A percentile compares a stretch with the other conserved stretches of the same genome.
Evolutionary conservation across 2,113 vertebrate species (phyloP).

Genomic region (Saguinus midas): DNA sequence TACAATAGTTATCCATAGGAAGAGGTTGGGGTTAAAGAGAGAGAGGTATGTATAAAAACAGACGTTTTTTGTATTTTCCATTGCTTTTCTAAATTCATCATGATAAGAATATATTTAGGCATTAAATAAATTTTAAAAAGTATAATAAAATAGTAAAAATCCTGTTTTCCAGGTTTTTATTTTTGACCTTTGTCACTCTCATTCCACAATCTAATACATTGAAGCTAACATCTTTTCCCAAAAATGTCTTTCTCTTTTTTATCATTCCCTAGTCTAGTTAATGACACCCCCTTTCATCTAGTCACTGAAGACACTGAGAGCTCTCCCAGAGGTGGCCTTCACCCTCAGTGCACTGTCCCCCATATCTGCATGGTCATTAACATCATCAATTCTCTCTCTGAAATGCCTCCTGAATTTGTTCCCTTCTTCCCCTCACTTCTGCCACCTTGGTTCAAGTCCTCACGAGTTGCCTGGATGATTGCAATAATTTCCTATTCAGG

Average conservation of each 20-base stretch:
- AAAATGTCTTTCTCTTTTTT: neutral
- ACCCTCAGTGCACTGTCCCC: neutral
- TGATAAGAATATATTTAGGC: neutral
- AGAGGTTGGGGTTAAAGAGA: neutral
- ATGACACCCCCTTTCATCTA: too few species aligned
- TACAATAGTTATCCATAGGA: neutral
- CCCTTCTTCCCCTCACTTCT: neutral
- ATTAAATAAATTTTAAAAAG: neutral
- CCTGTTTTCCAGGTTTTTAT: neutral
- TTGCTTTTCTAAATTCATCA: neutral
- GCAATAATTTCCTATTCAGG: too few species aligned
- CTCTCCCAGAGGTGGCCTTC: neutral
- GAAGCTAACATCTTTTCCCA: neutral
- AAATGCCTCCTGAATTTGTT: neutral
- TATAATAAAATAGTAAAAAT: neutral
- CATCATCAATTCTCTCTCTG: rapidly evolving
- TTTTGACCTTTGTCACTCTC: neutral
- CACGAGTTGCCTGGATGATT: neutral
- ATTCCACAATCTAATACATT: neutral
- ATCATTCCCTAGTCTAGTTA: neutral
- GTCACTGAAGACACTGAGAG: neutral
- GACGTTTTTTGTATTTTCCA: neutral
- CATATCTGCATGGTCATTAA: neutral
- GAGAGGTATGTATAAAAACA: neutral
- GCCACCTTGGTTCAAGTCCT: neutral